These are phyloP conservation scores for Psittacara wagleri DNA, from an alignment of 2,113 vertebrate species.

Conservation along the genomic window DNA sequence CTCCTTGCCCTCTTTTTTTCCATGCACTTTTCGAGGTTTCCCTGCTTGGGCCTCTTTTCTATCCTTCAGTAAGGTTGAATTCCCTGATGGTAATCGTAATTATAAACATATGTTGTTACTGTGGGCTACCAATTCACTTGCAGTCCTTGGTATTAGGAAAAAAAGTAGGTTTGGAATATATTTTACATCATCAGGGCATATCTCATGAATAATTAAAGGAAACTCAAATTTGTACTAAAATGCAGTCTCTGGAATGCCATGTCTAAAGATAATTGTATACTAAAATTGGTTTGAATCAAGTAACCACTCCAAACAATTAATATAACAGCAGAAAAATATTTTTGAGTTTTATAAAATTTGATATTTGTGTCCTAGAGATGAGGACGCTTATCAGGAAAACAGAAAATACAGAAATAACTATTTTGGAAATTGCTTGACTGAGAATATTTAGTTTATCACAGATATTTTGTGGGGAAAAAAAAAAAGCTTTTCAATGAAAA, in stretches of 20 bases:
- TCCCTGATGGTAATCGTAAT: constrained; percentile 79
- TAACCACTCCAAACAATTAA: constrained; percentile 38
- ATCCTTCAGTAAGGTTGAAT: constrained; percentile 72
- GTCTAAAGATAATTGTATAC: constrained; percentile 41
- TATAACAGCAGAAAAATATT: constrained; percentile 1
- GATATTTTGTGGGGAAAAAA: background rate
- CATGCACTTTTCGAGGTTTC: constrained; percentile 61
- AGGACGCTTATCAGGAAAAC: background rate
- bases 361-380: constrained; percentile 17
- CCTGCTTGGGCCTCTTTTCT: constrained; percentile 67
- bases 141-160: constrained; percentile 43
- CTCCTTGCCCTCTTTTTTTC: constrained; percentile 26
- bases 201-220: constrained; percentile 45
- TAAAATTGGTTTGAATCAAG: constrained; percentile 21
- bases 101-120: constrained; percentile 78
- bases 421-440: background rate
- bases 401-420: background rate
- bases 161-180: constrained; percentile 25
- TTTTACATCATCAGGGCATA: constrained; percentile 60
- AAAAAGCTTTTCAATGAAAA: background rate
- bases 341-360: constrained; percentile 6
- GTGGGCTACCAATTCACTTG: constrained; percentile 70
- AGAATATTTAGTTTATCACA: background rate
- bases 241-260: constrained; percentile 11
- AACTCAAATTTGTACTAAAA: constrained; percentile 18